A percentile compares a stretch with the other conserved stretches of the same genome.
Evolutionary conservation across 2,888 invertebrate genomes (phyloP).

Genomic region (Drosophila subsilvestris): DNA sequence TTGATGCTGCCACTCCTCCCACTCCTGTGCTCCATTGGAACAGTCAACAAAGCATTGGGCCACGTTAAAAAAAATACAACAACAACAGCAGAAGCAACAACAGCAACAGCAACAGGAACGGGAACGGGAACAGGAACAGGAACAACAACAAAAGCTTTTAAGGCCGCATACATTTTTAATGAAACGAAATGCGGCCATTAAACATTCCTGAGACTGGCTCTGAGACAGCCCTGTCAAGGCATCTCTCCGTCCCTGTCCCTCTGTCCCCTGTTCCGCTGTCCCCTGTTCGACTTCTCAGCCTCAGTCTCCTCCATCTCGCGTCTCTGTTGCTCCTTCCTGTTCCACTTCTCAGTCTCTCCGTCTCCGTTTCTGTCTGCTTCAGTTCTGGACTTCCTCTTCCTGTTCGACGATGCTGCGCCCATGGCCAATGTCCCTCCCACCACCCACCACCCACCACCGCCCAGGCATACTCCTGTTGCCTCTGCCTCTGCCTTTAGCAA

Average conservation of each 20-base stretch:
- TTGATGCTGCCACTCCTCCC: neutral
- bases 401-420: constrained; percentile 37
- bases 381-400: constrained; percentile 54
- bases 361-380: neutral
- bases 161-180: constrained; percentile 77
- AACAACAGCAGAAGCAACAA: constrained; percentile 51
- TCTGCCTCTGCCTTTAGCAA: constrained; percentile 56
- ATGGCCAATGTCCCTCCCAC: constrained; percentile 54
- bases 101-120: constrained; percentile 42
- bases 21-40: constrained; percentile 1
- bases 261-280: neutral
- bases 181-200: constrained; percentile 78
- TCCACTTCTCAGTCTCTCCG: neutral
- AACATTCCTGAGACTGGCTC: constrained; percentile 64
- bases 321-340: constrained; percentile 12
- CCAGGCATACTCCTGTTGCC: neutral
- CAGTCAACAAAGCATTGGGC: constrained; percentile 19
- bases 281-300: too few relatives aligned
- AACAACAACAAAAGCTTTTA: constrained; percentile 76
- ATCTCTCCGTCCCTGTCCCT: neutral
- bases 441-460: too few relatives aligned
- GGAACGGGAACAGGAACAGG: constrained; percentile 18
- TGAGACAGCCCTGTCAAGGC: constrained; percentile 47
- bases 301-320: neutral
- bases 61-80: constrained; percentile 39